A percentile compares a stretch with the other conserved stretches of the same genome.
These are phyloP conservation scores for Oceanodroma tethys DNA, from an alignment of 2,113 vertebrate species.

Conservation along the genomic window DNA sequence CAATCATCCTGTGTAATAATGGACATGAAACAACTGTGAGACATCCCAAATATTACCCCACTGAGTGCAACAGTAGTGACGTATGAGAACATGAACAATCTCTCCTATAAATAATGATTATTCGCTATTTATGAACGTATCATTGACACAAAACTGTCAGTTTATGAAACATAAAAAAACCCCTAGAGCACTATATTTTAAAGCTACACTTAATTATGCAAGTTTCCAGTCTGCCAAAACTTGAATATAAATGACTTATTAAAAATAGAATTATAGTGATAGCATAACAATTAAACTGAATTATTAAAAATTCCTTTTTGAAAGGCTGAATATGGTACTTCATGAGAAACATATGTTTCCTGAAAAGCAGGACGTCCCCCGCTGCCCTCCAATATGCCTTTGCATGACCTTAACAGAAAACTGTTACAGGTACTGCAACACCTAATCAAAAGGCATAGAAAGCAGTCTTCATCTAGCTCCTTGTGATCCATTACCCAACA, in stretches of 20 bases:
- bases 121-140: not conserved
- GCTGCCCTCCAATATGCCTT: not conserved
- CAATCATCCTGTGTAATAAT: fast-evolving
- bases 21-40: not conserved
- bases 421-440: not conserved
- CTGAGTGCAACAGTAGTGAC: not conserved
- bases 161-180: not conserved
- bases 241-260: not conserved
- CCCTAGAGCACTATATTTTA: not conserved
- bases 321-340: not conserved
- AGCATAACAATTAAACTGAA: not conserved
- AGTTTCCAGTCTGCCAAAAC: not conserved
- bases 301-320: not conserved
- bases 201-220: not conserved
- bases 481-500: not conserved
- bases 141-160: not conserved
- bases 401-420: not conserved
- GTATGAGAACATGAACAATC: not conserved
- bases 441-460: not conserved
- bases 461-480: not conserved
- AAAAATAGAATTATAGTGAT: not conserved
- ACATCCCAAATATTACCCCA: not conserved
- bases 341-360: fast-evolving
- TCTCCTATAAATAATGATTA: not conserved
- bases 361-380: not conserved